Conservation (phyloP, 2,113 vertebrate species). For the Anser cygnoides region DNA sequence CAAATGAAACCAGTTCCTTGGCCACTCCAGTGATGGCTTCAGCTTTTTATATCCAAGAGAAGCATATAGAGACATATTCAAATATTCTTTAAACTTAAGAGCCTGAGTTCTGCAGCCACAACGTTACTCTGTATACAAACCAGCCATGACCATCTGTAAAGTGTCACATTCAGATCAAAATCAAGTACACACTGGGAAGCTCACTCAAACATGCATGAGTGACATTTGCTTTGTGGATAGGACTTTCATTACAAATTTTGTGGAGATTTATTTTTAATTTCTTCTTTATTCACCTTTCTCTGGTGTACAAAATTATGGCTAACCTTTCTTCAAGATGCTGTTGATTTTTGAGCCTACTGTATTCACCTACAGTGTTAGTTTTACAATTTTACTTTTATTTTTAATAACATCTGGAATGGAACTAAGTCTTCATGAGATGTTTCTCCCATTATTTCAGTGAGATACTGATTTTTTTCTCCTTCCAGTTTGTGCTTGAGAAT, state of each 20-base stretch:
- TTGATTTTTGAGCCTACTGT: not conserved
- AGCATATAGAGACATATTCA: not conserved
- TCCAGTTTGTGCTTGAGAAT: not conserved
- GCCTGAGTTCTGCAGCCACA: not conserved
- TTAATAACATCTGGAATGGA: not conserved
- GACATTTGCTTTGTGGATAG: not conserved
- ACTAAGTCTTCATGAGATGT: not conserved
- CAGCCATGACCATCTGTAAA: not conserved
- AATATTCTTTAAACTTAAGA: not conserved
- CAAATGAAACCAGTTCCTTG: not conserved
- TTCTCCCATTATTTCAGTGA: not conserved
- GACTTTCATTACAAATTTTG: not conserved
- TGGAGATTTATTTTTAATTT: not conserved
- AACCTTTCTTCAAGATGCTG: not conserved
- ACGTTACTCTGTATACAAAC: not conserved
- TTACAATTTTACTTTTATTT: not conserved
- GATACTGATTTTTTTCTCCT: not conserved
- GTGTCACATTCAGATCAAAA: not conserved
- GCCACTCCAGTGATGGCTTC: not conserved
- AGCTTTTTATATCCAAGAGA: not conserved
- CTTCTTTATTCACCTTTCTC: not conserved
- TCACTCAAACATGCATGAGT: fast-evolving
- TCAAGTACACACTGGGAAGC: not conserved
- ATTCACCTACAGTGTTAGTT: not conserved
- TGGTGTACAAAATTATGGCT: not conserved